These are phyloP conservation scores for Ophthalmolycus amberensis DNA, from an alignment of 2,113 vertebrate genomes.

Conservation along the genomic window DNA sequence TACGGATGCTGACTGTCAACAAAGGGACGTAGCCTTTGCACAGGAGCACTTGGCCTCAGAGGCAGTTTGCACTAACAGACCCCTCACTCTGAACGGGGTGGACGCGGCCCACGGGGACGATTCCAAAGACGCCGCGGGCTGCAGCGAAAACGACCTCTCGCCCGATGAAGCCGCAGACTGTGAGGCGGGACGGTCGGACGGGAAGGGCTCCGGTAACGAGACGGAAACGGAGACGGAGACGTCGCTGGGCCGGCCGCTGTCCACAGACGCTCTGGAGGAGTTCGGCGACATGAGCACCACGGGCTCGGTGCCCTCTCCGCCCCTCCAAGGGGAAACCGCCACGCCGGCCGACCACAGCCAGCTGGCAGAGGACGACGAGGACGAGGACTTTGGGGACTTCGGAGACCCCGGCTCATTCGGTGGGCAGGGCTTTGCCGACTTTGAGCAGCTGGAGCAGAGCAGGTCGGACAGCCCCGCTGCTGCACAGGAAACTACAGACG, in stretches of 20 bases:
- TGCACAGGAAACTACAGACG: constrained; percentile 53
- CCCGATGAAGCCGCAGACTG: constrained; percentile 18
- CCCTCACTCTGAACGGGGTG: constrained; percentile 32
- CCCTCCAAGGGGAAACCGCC: constrained; percentile 67
- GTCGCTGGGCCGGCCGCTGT: constrained; percentile 77
- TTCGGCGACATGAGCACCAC: constrained; percentile 90
- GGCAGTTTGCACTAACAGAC: constrained; percentile 35
- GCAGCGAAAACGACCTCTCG: constrained; percentile 22
- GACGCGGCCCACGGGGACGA: constrained; percentile 15
- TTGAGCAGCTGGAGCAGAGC: constrained; percentile 67
- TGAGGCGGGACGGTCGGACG: constrained; percentile 53
- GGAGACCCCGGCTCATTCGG: constrained; percentile 79
- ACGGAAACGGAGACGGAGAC: constrained; percentile 79
- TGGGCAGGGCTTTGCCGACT: constrained; percentile 78
- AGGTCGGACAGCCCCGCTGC: not conserved
- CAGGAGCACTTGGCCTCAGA: constrained; percentile 23
- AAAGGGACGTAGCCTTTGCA: constrained; percentile 55
- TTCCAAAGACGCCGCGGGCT: constrained; percentile 27
- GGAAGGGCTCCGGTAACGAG: constrained; percentile 71
- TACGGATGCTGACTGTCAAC: constrained; percentile 38
- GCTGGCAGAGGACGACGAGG: constrained; percentile 72
- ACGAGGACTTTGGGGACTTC: constrained; percentile 89
- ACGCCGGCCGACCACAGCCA: constrained; percentile 75
- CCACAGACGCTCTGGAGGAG: constrained; percentile 83
- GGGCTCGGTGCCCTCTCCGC: constrained; percentile 78